Percentiles rank a stretch among this genome's conserved stretches.
These are phyloP conservation scores for Cotesia congregata DNA, from an alignment of 2,888 invertebrate species.

Conservation along the genomic window DNA sequence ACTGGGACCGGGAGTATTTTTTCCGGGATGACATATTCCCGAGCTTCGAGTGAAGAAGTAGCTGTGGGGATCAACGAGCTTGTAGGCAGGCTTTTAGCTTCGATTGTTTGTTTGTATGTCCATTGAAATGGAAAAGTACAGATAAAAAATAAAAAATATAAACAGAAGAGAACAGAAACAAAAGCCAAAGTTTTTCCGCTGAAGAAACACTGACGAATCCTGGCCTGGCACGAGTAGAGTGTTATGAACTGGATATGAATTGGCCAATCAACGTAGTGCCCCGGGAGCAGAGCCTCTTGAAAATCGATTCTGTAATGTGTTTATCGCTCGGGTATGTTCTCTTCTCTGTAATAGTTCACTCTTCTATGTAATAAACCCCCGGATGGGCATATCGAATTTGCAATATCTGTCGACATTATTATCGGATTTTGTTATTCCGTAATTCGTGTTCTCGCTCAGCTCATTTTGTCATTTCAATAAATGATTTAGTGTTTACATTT, in stretches of 20 bases:
- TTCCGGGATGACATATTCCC: not conserved
- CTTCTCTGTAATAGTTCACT: not conserved
- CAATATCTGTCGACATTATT: not conserved
- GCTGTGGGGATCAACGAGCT: not conserved
- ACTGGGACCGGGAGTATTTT: not conserved
- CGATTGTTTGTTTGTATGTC: not conserved
- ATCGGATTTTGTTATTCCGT: not conserved
- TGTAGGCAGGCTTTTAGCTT: not conserved
- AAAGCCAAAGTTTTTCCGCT: no score
- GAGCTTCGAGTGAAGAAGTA: not conserved
- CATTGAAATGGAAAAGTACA: not conserved
- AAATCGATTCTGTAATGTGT: constrained; percentile 27
- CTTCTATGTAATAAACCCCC: not conserved
- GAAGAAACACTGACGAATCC: no score
- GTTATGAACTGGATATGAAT: not conserved
- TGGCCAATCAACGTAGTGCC: not conserved
- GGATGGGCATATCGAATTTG: not conserved
- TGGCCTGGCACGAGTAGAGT: not conserved
- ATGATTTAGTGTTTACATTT: no score
- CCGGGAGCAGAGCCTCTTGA: constrained; percentile 13
- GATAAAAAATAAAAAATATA: not conserved
- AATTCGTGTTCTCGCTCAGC: no score
- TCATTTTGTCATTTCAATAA: no score
- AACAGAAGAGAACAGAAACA: no score
- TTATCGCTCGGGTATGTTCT: constrained; percentile 8